These are phyloP conservation scores for Saturnia japonica DNA, from an alignment of 2,888 invertebrate species.

Conservation along the genomic window DNA sequence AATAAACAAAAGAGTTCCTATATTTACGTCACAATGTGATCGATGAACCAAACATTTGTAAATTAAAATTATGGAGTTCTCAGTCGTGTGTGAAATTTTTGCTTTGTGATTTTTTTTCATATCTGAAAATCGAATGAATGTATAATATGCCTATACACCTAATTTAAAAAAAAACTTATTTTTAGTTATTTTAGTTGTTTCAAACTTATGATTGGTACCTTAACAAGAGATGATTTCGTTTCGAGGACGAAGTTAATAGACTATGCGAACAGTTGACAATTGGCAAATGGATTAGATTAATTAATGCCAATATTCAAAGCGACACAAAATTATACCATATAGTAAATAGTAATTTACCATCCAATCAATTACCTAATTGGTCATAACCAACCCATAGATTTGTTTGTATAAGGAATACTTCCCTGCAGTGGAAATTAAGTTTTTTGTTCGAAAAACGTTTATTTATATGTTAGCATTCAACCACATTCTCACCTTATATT, in stretches of 20 bases:
- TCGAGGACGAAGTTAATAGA: not conserved
- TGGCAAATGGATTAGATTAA: not conserved
- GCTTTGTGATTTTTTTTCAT: not conserved
- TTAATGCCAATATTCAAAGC: too few relatives aligned
- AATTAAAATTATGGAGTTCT: constrained; percentile 20
- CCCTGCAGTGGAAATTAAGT: too few relatives aligned
- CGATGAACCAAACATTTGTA: constrained; percentile 36
- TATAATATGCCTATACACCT: too few relatives aligned
- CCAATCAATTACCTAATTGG: too few relatives aligned
- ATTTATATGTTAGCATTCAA: too few relatives aligned
- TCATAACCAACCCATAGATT: too few relatives aligned
- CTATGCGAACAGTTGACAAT: not conserved
- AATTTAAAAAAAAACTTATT: not conserved
- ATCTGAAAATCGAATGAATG: not conserved
- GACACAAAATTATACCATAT: too few relatives aligned
- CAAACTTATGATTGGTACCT: not conserved
- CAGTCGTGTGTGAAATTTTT: not conserved
- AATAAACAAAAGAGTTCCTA: constrained; percentile 49
- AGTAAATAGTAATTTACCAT: too few relatives aligned
- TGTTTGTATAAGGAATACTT: too few relatives aligned
- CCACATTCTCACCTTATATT: too few relatives aligned
- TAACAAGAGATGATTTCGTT: not conserved
- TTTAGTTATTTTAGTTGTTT: not conserved
- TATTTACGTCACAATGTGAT: constrained; percentile 37
- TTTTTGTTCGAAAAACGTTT: too few relatives aligned